Conservation (phyloP, 2,797 vertebrate species). For the Gymnoscopelus microlampas region DNA sequence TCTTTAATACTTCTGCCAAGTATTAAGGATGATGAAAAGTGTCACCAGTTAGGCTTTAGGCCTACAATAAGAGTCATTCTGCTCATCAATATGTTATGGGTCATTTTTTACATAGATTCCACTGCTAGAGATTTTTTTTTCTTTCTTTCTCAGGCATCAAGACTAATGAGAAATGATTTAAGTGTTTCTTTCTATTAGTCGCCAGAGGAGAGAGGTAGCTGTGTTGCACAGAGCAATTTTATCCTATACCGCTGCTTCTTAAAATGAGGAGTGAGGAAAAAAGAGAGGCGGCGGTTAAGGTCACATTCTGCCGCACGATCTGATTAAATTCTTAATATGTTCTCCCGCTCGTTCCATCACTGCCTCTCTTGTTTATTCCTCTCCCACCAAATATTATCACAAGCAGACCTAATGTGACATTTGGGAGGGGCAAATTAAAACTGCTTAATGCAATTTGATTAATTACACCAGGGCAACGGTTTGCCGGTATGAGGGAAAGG, state of each 20-base stretch:
- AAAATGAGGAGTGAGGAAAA: constrained; percentile 19
- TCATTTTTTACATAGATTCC: background rate
- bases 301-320: constrained; percentile 65
- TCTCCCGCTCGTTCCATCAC: constrained; percentile 28
- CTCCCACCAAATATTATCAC: constrained; percentile 66
- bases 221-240: too few relatives aligned
- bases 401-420: constrained; percentile 69
- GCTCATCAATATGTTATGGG: too few relatives aligned
- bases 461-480: constrained; percentile 57
- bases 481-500: constrained; percentile 59
- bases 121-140: constrained; percentile 21
- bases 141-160: constrained; percentile 27
- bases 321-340: constrained; percentile 67
- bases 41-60: constrained; percentile 29
- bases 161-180: constrained; percentile 60
- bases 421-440: constrained; percentile 65
- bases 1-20: constrained; percentile 50
- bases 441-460: constrained; percentile 64
- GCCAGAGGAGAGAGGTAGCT: too few relatives aligned
- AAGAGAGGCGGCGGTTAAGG: constrained; percentile 58
- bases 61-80: too few relatives aligned
- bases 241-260: constrained; percentile 18
- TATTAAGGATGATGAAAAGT: constrained; percentile 55
- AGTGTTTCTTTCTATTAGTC: constrained; percentile 59
- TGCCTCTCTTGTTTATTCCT: constrained; percentile 39